Evolutionary conservation across 2,888 invertebrate genomes (phyloP).

Genomic region (Orchestes rusci): DNA sequence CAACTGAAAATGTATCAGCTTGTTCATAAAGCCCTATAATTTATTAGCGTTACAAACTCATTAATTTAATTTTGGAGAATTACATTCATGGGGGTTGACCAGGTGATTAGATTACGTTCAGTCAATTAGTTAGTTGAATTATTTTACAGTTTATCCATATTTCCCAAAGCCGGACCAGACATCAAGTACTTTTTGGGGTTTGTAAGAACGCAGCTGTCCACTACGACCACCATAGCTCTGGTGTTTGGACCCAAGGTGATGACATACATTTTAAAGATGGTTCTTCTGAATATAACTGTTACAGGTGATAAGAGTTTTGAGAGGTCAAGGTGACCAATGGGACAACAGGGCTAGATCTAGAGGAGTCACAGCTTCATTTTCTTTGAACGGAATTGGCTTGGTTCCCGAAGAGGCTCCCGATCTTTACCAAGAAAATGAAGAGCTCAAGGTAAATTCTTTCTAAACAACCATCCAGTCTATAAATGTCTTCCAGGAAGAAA

Average conservation of each 20-base stretch:
- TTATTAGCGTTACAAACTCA: no score
- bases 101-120: no score
- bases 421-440: slow-evolving; percentile 84
- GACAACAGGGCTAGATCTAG: slow-evolving; percentile 77
- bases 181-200: slow-evolving; percentile 89
- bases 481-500: slow-evolving; percentile 63
- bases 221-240: slow-evolving; percentile 76
- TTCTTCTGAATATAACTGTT: neutral
- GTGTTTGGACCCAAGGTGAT: slow-evolving; percentile 81
- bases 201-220: slow-evolving; percentile 85
- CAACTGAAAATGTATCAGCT: no score
- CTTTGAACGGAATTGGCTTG: slow-evolving; percentile 77
- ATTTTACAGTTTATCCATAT: slow-evolving; percentile 68
- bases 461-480: neutral
- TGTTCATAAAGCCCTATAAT: no score
- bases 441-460: slow-evolving; percentile 61
- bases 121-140: no score
- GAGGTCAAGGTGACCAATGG: slow-evolving; percentile 86
- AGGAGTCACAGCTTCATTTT: slow-evolving; percentile 79
- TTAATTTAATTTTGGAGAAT: no score
- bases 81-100: no score
- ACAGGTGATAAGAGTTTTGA: slow-evolving; percentile 70
- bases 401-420: slow-evolving; percentile 80
- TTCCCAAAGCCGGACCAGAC: slow-evolving; percentile 84
- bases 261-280: neutral